Percentiles rank a stretch among this genome's conserved stretches.
Conservation (phyloP, 2,113 vertebrate species). For the Neomonachus schauinslandi region DNA sequence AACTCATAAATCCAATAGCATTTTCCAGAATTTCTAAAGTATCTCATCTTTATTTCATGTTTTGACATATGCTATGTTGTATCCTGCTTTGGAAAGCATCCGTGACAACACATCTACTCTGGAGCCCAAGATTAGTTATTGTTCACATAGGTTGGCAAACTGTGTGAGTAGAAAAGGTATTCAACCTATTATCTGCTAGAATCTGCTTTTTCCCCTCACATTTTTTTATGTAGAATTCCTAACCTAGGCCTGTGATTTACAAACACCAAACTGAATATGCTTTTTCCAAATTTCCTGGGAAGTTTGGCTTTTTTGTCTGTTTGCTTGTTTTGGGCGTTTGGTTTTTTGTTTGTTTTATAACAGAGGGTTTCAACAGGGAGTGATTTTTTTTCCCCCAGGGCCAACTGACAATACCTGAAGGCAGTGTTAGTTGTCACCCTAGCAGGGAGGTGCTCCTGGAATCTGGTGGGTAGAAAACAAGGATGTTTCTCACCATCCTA, state of each 20-base stretch:
- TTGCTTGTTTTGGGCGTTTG: not conserved
- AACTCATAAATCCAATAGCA: not conserved
- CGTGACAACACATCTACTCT: not conserved
- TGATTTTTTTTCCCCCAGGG: not conserved
- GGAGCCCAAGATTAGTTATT: not conserved
- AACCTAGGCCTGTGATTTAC: not conserved
- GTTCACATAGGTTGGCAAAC: not conserved
- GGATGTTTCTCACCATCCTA: not conserved
- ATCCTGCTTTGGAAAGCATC: constrained; percentile 59
- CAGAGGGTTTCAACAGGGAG: not conserved
- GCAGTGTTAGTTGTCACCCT: not conserved
- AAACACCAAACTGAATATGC: not conserved
- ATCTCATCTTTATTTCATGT: not conserved
- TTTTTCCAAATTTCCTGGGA: constrained; percentile 20
- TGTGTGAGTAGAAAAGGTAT: not conserved
- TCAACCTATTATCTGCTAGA: not conserved
- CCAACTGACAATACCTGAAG: not conserved
- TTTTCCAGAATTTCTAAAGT: constrained; percentile 25
- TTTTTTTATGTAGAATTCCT: not conserved
- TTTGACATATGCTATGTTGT: not conserved
- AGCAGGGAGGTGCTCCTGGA: not conserved
- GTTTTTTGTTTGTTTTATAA: not conserved
- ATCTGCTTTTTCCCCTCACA: not conserved
- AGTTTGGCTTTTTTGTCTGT: not conserved
- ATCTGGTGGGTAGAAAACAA: not conserved